Base-by-base conservation (phyloP, 1,140 invertebrate genomes). In the Brachionus rotundiformis region DNA sequence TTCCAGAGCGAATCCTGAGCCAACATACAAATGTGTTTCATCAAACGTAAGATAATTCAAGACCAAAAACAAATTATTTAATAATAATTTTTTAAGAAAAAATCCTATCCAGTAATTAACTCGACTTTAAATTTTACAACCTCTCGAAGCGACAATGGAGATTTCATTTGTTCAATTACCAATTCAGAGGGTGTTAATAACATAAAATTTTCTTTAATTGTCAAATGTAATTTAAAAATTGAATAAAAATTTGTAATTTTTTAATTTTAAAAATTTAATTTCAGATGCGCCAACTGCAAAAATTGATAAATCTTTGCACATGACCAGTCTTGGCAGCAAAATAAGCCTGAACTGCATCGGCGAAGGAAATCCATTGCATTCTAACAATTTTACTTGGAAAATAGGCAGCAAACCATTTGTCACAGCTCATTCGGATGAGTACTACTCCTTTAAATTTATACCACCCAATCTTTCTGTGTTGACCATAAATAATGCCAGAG, bases 391-490 rank as follows among this genome's bases (percentile, higher is more conserved):
- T 5, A 63, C 47, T 13, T 79, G 76, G 76, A 79, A 63, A 59
- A 23, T 59, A 59, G 54, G 54, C 16, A 39, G 31, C 31, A 54
- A 79, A 8, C 47, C 76, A 36, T 39, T 59, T 11, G 19, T 79
- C 7, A 79, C 49, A 29, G n/a, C 27, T 23, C 31, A 54, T 31
- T 29, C 39, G 10, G 75, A 77, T 11, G 59, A 79, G 31, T 79
- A 27, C 23, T 79, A 79, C 29, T 23, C 29, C 19, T 23, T 79
- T 8, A 63, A 79, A 59, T 79, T 79, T 59, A 39, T 79, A 16
- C 76, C 76, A 5, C 76, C 76, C 6, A 79, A 79, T 79, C 33
- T 79, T 8, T 79, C 76, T 1, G 59, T 79, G n/a, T 59, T 79
- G 13, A 79, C 47, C 6, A 59, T 79, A n/a, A 54, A 59, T 23